Conservation (phyloP, 2,797 vertebrate species). For the Sebastes miniatus region DNA sequence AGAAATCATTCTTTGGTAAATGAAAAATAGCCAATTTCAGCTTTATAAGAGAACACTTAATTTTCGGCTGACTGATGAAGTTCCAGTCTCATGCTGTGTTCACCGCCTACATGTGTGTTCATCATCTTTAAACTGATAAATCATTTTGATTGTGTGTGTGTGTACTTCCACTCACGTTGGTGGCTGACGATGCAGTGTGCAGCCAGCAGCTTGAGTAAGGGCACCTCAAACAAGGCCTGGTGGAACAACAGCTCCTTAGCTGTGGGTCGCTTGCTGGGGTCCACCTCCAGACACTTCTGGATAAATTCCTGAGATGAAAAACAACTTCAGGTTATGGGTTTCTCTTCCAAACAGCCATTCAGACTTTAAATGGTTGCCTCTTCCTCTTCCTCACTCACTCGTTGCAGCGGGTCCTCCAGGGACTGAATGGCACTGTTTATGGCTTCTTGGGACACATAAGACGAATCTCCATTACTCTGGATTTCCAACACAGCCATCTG, state of each 20-base stretch:
- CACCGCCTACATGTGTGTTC: no score
- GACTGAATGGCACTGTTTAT: slow-evolving; percentile 98
- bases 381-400: slow-evolving; percentile 49
- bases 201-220: slow-evolving; percentile 93
- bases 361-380: background rate
- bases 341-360: background rate
- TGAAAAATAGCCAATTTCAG: background rate
- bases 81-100: background rate
- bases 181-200: slow-evolving; percentile 97
- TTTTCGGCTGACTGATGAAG: background rate
- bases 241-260: slow-evolving; percentile 96
- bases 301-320: slow-evolving; percentile 89
- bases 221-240: slow-evolving; percentile 97
- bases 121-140: no score
- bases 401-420: slow-evolving; percentile 90
- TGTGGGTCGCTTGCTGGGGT: slow-evolving; percentile 91
- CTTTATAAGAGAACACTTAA: background rate
- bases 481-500: slow-evolving; percentile 99
- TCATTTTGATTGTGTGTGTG: background rate
- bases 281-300: slow-evolving; percentile 95
- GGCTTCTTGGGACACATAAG: slow-evolving; percentile 97
- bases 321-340: background rate
- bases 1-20: background rate
- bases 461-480: slow-evolving; percentile 97
- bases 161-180: slow-evolving; percentile 87